Evolutionary conservation across 37 sponge, comb jelly and placozoan genomes (phyloP), one percentile per base, ranked within the genome.

Genomic region (Ephydatia muelleri): DNA sequence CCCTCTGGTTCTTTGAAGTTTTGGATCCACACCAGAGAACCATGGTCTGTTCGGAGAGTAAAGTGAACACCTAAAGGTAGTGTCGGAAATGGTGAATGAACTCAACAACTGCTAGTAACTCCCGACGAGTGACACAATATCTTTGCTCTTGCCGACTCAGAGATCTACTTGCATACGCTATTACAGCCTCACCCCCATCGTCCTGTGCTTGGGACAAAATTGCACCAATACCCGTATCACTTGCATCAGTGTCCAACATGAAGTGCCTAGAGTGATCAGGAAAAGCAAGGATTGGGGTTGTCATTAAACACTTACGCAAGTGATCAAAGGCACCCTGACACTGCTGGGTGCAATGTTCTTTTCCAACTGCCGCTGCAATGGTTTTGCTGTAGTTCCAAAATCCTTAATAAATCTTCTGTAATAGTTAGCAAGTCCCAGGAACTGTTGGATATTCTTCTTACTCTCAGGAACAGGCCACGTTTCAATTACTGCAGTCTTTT

Each of bases 201-300:
- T 85, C 79, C 67, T 30, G 32, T 13, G 37, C 38, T 35, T 78
- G 85, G 23, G 85, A 84, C 77, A 84, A 65, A 48, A 84, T 79
- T 39, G 81, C 87, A 70, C 87, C 87, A 34, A 86, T 73, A 8
- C 87, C 80, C 14, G 19, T 26, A 79, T 80, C 47, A 76, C 82
- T 82, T 40, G 88, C 88, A 76, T 87, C 88, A 12, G 88, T 81
- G 57, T 87, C 88, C 22, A 87, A 48, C 14, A 87, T 34, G 77
- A 87, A 87, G 25, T 38, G 68, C 33, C 38, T 36, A 35, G 47
- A 25, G 32, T 34, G 75, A 35, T 75, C 77, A 5, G 82, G 88
- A 49, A 79, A 87, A 36, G 76, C 75, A 22, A 87, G 37, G 8
- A 76, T 76, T 12, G 88, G 77, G 22, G 82, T n/a, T 9, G 67